Percentiles rank a stretch among this genome's conserved stretches.
These are phyloP conservation scores for Cephus rjabovi DNA, from an alignment of 2,888 invertebrate genomes.

Conservation along the genomic window DNA sequence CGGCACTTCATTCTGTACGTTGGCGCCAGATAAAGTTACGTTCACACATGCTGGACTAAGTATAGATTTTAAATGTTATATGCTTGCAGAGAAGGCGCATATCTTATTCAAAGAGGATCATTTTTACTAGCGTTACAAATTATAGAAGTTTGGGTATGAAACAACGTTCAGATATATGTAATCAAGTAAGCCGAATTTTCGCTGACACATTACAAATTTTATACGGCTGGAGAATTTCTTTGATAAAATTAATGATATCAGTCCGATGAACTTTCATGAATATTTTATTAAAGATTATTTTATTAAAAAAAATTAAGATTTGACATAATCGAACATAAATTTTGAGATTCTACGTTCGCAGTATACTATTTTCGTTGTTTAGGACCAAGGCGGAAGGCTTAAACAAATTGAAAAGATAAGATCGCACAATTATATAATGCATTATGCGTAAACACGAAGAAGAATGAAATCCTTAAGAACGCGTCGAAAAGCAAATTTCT, in stretches of 20 bases:
- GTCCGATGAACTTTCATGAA: background rate
- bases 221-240: background rate
- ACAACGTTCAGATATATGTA: too few relatives aligned
- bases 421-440: background rate
- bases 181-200: too few relatives aligned
- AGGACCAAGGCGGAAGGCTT: background rate
- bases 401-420: background rate
- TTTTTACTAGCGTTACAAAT: too few relatives aligned
- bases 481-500: background rate
- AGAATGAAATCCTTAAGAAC: background rate
- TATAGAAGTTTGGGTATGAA: too few relatives aligned
- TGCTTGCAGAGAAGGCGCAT: background rate
- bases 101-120: background rate
- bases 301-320: too few relatives aligned
- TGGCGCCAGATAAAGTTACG: constrained; percentile 58
- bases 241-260: background rate
- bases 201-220: too few relatives aligned
- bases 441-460: background rate
- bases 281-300: background rate
- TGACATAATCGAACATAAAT: too few relatives aligned
- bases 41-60: constrained; percentile 53
- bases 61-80: constrained; percentile 35
- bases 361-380: background rate
- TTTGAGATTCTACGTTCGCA: too few relatives aligned
- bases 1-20: constrained; percentile 38